Base-by-base conservation (phyloP, 2,797 vertebrate genomes). In the Alcedo quadribrachys region DNA sequence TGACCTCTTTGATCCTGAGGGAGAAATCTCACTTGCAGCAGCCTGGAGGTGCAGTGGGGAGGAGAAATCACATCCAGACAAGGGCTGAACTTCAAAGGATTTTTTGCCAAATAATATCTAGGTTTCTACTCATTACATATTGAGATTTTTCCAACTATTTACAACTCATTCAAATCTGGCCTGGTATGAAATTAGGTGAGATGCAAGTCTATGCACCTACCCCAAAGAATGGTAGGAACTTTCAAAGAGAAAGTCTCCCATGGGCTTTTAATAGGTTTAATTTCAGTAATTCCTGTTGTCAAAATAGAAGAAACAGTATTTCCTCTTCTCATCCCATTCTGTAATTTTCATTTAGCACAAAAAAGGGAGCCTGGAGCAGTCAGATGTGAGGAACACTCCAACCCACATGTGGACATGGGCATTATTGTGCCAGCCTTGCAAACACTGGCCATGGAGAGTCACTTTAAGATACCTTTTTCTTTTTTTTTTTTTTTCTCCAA, bases 361-460 rank as follows among this genome's bases (percentile, higher is more conserved):
- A 51, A 51, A 75, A 53, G 18, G 30, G 28, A 76, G 24, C 35
- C 35, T 21, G 46, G n/a, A 65, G 53, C 28, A 85, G 58, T 17
- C 3, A 54, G 27, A 8, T 1, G 18, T 12, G 19, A 48, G 20
- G 51, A 63, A 65, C 3, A 0, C 22, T 53, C 53, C 51, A 30
- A 12, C 30, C 27, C 28, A 18, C 0, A 1, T 3, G 8, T 11
- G 12, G 9, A 27, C 22, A 30, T 0, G 19, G 70, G 30, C 7
- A 1, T 30, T 21, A 16, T 2, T 4, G 28, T 48, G 48, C n/a
- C 55, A 55, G 28, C 71, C 82, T 76, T 30, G 25, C 40, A 35
- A 45, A 65, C 13, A 1, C 2, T 11, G 50, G 10, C 37, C 3
- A 0, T 2, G 8, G 42, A 82, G 9, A 12, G 20, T 37, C 65